Evolutionary conservation across 1,140 invertebrate genomes (phyloP), one percentile per base, ranked within the genome.

Genomic region (Hylaeus anthracinus): DNA sequence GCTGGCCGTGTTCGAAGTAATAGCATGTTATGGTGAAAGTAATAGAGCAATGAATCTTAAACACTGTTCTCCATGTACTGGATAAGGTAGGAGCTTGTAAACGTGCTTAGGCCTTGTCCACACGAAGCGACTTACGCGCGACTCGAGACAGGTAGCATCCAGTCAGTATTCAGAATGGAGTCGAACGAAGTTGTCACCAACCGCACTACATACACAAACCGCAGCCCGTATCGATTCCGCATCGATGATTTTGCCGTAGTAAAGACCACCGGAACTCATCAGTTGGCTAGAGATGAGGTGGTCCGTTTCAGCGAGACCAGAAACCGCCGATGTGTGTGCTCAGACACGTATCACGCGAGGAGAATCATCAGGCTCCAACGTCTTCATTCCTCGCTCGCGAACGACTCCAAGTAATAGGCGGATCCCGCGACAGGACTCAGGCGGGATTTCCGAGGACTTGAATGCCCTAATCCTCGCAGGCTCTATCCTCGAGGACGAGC

Each of bases 391-490:
- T 10, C 41, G 12, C 37, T 67, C 65, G 14, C 55, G 43, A 69
- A 41, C 55, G 55, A 48, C 51, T 60, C 65, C 26, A 60, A n/a
- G 53, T 77, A 77, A 77, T 70, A 77, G 55, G n/a, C 5, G 15
- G 55, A 12, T 51, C 14, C 43, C 8, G 9, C 14, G 74, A 77
- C 65, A 77, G 51, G 73, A 67, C 66, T 77, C 66, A 55, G 61
- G n/a, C 43, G 37, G 61, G 77, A 72, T 78, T 72, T 79, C 51
- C 53, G 66, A 70, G 48, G 65, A 81, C 64, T 14, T 26, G 79
- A 81, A 77, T 63, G 41, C 26, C 73, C 15, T 81, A 77, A 81
- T 81, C 79, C 66, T 4, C 37, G 39, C 5, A 14, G 58, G 26
- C 66, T 51, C 8, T 26, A 72, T 61, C 55, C 48, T 1, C 6